Evolutionary conservation across 2,797 vertebrate genomes (phyloP), one percentile per base, ranked within the genome.

Genomic region (Coreius guichenoti): DNA sequence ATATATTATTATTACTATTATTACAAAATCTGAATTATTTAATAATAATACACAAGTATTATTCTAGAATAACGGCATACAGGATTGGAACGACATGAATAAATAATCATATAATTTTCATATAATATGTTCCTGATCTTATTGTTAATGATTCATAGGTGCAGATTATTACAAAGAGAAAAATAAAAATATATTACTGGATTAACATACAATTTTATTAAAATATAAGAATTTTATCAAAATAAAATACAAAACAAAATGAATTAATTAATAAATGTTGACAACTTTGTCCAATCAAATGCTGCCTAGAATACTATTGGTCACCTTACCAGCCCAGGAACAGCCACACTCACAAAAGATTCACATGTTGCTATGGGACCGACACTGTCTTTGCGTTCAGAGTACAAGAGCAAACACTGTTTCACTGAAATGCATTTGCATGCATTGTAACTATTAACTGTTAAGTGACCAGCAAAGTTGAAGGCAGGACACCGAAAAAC

Each of bases 401-500:
- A 56, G 51, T 6, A 16, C 74, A 76, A 36, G 12, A 56, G 51
- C 49, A 76, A 76, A 76, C 74, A 76, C 0, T 0, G 19, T n/a
- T 36, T 36, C 16, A n/a, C 1, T 58, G 13, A 58, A 39, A 16
- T 2, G 63, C 29, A 31, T 67, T 1, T 4, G 31, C 31, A 17
- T 16, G 8, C 21, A 21, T 69, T 81, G 39, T 43, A 13, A 54
- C 4, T 7, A 43, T 61, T 49, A 67, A n/a, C 79, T 11, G 29
- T 73, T 45, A 21, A 43, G 21, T 4, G 4, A 8, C 3, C 4
- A 45, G 67, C n/a, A 16, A 56, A 63, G 67, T 73, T 80, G 8
- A 70, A 73, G 5, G 31, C 51, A 63, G 67, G 68, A 63, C 76
- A 73, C 1, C 4, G 9, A 85, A 23, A 80, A 72, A 58, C 76